phyloP scores from a whole-genome alignment of 2,888 invertebrate genomes.

The Orgyia antiqua region DNA sequence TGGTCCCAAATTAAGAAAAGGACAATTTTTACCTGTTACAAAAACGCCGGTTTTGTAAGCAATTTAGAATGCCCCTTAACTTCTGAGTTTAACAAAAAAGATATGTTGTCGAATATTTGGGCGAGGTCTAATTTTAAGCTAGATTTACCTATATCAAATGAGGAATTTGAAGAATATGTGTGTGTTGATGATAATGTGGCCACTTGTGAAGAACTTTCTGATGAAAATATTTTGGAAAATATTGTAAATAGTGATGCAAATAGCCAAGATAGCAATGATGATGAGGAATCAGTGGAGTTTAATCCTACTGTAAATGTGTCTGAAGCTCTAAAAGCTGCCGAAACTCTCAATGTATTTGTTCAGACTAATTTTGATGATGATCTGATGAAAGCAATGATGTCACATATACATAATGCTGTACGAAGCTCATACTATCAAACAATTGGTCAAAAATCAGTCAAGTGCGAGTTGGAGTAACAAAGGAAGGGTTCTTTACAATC shows the following conservation, averaged over 20 bases:
- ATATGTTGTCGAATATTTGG: constrained; percentile 18
- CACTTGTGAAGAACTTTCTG: constrained; percentile 21
- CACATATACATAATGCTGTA: background rate
- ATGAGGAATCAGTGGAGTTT: constrained; percentile 17
- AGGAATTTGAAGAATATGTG: constrained; percentile 18
- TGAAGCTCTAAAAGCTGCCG: constrained; percentile 21
- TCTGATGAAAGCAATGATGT: background rate
- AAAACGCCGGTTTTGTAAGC: constrained; percentile 18
- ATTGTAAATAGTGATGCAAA: constrained; percentile 20
- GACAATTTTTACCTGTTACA: constrained; percentile 16
- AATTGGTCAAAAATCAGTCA: background rate
- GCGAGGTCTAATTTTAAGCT: constrained; percentile 16
- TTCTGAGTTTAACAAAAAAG: constrained; percentile 14
- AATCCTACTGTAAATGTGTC: constrained; percentile 14
- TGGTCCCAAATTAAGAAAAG: constrained; percentile 14
- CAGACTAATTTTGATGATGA: background rate
- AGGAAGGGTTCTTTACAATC: too few species aligned
- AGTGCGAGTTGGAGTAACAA: constrained; percentile 11
- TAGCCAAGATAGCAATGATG: constrained; percentile 15
- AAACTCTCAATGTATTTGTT: constrained; percentile 11
- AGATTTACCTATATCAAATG: constrained; percentile 15
- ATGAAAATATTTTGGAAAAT: constrained; percentile 26
- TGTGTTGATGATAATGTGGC: constrained; percentile 19
- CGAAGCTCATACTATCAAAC: background rate
- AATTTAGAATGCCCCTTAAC: constrained; percentile 10